Evolutionary conservation across 2,888 invertebrate species (phyloP), one percentile per base, ranked within the genome.

Genomic region (Cephalotes varians): DNA sequence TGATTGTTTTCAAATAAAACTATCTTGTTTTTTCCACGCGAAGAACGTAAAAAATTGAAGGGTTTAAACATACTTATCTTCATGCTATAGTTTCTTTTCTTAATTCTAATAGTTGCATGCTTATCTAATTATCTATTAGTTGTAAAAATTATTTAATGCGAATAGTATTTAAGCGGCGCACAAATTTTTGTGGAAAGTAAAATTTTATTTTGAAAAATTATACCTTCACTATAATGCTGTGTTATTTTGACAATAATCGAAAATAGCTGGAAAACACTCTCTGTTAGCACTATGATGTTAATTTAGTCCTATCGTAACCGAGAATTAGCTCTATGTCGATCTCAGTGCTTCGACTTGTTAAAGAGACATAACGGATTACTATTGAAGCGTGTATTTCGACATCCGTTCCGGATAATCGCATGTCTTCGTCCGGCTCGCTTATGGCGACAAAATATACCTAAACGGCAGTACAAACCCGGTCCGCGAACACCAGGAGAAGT

Each of bases 341-440:
- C 56, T 34, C 69, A 34, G 69, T 25, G 71, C 44, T 56, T 25
- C 77, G 31, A 69, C 69, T 44, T 56, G 69, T 69, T 71, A 69
- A 18, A 69, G 77, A 69, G 77, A 69, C 44, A 25, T 67, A 67
- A 79, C 77, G 71, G 44, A 69, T 69, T 56, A 34, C 76, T 51
- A 76, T 65, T 31, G 77, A 31, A 44, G 56, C 56, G 40, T 25
- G 71, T 56, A n/a, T 79, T 79, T 79, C 56, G 77, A 79, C 69
- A 56, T 56, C 44, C 77, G 56, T 79, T 56, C 69, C 77, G 56
- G 44, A 56, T 69, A 79, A 79, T 79, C 77, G 69, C 77, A 56
- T 79, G 77, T 79, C 77, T 34, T 56, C 77, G 69, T 15, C 44
- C 34, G 56, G 6, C 54, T 69, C 54, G 77, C 69, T 76, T n/a